Conservation (phyloP, 2,113 vertebrate genomes). For the Pseudonaja textilis region DNA sequence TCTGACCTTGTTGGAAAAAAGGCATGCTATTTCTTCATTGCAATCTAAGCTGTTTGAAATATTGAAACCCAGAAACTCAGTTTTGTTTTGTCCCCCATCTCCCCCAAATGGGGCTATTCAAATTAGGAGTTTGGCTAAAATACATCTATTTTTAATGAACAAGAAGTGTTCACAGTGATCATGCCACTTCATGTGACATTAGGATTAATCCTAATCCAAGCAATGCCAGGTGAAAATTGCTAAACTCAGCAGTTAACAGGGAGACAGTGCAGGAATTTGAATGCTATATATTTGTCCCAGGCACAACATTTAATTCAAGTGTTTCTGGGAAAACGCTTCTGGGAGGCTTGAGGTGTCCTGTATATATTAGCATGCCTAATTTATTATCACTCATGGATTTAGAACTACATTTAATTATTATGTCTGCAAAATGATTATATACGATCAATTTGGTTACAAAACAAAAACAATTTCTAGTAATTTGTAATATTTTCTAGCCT, state of each 20-base stretch:
- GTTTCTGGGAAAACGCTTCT: conserved; percentile 39
- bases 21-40: too few species aligned
- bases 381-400: not conserved
- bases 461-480: not conserved
- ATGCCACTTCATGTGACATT: conserved; percentile 10
- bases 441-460: not conserved
- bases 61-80: not conserved
- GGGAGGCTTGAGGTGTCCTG: conserved; percentile 17
- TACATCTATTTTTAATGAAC: not conserved
- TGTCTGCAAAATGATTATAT: conserved; percentile 7
- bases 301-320: conserved; percentile 3
- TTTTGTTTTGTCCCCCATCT: not conserved
- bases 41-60: conserved; percentile 23
- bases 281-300: not conserved
- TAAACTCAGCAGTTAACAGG: not conserved
- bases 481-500: not conserved
- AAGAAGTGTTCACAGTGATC: conserved; percentile 12
- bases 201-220: not conserved
- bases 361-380: not conserved
- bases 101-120: not conserved
- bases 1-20: not conserved
- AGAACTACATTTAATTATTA: not conserved
- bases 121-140: not conserved
- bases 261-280: conserved; percentile 7
- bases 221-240: not conserved